phyloP scores from a whole-genome alignment of 2,888 invertebrate species.

The Cerastoderma edule region DNA sequence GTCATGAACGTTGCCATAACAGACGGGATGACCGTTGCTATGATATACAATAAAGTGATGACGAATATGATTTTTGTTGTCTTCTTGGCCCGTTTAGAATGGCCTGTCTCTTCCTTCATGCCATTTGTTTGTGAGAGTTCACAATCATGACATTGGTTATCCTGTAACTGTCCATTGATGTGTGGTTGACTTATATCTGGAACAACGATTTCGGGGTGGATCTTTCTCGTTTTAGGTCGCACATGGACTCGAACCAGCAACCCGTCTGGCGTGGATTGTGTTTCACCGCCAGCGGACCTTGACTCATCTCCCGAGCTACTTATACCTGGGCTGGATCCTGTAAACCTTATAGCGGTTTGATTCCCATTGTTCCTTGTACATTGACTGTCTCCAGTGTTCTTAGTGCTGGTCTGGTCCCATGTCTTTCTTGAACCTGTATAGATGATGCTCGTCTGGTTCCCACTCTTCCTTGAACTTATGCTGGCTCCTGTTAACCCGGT shows the following conservation, averaged over 20 bases:
- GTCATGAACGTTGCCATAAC: slow-evolving; percentile 2
- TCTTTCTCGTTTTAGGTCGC: background rate
- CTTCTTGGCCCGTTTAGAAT: background rate
- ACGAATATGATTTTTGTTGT: slow-evolving; percentile 20
- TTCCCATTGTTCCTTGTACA: no score
- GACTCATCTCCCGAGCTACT: no score
- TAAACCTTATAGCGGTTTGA: no score
- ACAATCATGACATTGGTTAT: background rate
- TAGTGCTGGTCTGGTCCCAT: no score
- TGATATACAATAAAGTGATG: background rate
- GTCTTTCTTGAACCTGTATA: no score
- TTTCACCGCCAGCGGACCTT: no score
- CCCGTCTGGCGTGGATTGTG: no score
- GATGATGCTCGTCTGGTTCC: no score
- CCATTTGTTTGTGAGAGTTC: background rate
- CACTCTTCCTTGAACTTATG: no score
- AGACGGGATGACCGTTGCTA: background rate
- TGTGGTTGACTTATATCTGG: background rate
- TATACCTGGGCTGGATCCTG: no score
- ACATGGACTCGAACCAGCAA: background rate
- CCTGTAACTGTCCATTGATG: background rate
- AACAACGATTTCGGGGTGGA: background rate
- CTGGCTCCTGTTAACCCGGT: background rate
- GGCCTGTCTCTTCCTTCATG: background rate
- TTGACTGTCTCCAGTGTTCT: no score